Evolutionary conservation across 2,113 vertebrate species (phyloP).

Genomic region (Epinephelus lanceolatus): DNA sequence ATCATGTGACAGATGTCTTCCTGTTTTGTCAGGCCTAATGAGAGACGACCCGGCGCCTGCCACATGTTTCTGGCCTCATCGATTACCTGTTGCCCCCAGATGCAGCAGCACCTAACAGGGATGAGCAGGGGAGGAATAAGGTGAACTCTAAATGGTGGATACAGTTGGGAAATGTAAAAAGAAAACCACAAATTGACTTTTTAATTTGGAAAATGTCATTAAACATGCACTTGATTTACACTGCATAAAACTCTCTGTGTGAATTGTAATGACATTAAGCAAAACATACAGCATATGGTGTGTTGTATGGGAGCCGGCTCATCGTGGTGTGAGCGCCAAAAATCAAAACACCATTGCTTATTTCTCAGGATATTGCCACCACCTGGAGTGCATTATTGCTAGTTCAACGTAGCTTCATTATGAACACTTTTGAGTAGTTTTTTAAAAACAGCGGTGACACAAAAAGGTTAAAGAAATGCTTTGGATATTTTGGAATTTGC

Average conservation of each 20-base stretch:
- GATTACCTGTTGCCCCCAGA: conserved; percentile 66
- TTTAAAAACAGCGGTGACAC: not conserved
- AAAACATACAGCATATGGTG: not conserved
- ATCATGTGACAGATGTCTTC: conserved; percentile 38
- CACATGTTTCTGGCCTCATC: conserved; percentile 47
- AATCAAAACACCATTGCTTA: not conserved
- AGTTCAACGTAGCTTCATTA: not conserved
- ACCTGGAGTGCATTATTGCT: not conserved
- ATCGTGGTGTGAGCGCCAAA: not conserved
- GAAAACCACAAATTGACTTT: not conserved
- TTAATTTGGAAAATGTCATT: not conserved
- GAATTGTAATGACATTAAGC: not conserved
- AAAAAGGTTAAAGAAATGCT: not conserved
- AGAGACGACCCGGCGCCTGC: conserved; percentile 24
- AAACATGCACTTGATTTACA: not conserved
- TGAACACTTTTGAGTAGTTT: not conserved
- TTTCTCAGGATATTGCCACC: not conserved
- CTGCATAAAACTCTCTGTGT: not conserved
- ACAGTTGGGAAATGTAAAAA: not conserved
- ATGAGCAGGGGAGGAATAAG: not conserved
- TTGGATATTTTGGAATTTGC: not conserved
- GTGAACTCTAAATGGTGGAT: not conserved
- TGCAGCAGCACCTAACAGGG: conserved; percentile 36
- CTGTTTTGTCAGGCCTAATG: conserved; percentile 51
- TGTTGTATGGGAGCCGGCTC: not conserved